Evolutionary conservation across 1,140 invertebrate species (phyloP).

Genomic region (Hormaphis cornu): DNA sequence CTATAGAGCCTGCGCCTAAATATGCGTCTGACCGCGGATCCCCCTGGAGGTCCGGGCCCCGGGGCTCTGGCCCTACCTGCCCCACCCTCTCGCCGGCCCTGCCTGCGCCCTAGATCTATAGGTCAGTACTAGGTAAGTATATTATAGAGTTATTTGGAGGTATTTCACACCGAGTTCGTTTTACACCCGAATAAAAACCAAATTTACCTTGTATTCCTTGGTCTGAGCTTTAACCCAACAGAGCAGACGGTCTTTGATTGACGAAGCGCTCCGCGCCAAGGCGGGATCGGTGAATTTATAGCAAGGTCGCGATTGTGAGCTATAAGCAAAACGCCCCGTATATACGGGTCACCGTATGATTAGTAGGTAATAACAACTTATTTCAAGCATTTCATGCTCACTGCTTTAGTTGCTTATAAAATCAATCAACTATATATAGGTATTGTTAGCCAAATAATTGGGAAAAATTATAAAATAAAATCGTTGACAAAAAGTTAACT

Average conservation of each 20-base stretch:
- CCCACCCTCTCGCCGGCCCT: too few relatives aligned
- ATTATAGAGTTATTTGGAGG: too few relatives aligned
- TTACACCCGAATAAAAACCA: conserved; percentile 3
- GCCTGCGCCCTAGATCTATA: too few relatives aligned
- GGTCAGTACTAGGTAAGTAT: too few relatives aligned
- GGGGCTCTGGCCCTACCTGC: too few relatives aligned
- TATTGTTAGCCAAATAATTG: background rate
- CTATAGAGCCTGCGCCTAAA: too few relatives aligned
- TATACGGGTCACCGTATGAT: conserved; percentile 8
- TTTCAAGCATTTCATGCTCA: background rate
- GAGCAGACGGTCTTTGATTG: conserved; percentile 91
- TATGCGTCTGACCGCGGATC: too few relatives aligned
- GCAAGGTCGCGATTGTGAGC: conserved; percentile 46
- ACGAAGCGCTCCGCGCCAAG: conserved; percentile 74
- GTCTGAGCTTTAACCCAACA: conserved; percentile 94
- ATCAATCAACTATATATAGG: background rate
- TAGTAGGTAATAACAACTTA: background rate
- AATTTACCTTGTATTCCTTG: conserved; percentile 81
- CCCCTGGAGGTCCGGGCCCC: too few relatives aligned
- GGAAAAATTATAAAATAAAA: background rate
- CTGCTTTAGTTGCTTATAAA: background rate
- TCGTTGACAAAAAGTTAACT: too few relatives aligned
- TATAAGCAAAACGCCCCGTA: conserved; percentile 36
- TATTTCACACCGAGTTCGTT: too few relatives aligned
- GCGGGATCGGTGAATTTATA: conserved; percentile 81